A percentile compares a stretch with the other conserved stretches of the same genome.
Conservation (phyloP, 2,797 vertebrate species). For the Argya squamiceps region DNA sequence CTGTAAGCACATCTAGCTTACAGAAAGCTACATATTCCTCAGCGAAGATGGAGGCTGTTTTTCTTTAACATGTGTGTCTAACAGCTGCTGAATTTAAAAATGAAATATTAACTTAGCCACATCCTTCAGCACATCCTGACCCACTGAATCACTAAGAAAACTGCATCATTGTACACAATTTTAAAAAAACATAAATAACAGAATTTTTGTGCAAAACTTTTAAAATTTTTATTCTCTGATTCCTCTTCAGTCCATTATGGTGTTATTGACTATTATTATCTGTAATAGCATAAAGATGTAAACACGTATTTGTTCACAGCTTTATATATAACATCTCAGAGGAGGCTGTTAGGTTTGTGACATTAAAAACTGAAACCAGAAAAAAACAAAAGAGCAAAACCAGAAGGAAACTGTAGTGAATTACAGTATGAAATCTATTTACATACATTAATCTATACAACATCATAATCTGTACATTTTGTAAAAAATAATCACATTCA, state of each 20-base stretch:
- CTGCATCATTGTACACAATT: background rate
- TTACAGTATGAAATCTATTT: constrained; percentile 62
- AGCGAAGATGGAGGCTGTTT: background rate
- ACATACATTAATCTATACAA: constrained; percentile 54
- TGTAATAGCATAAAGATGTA: constrained; percentile 49
- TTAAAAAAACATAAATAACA: background rate
- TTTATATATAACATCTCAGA: constrained; percentile 13
- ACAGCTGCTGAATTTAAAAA: background rate
- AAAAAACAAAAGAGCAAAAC: background rate
- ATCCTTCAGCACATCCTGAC: background rate
- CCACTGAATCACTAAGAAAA: background rate
- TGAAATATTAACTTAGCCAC: background rate
- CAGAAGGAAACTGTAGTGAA: background rate
- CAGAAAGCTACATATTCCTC: background rate
- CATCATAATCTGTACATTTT: constrained; percentile 53
- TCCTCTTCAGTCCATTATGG: background rate
- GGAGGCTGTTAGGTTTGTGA: background rate
- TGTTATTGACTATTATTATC: background rate
- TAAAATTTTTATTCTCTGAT: constrained; percentile 40
- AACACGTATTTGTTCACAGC: constrained; percentile 48
- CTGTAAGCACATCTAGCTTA: background rate
- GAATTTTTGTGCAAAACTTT: constrained; percentile 40
- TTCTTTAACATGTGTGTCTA: background rate
- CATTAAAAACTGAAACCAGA: constrained; percentile 4
- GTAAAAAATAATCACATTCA: constrained; percentile 60